Conservation (phyloP, 2,888 invertebrate genomes). For the Diarsia dahlii region DNA sequence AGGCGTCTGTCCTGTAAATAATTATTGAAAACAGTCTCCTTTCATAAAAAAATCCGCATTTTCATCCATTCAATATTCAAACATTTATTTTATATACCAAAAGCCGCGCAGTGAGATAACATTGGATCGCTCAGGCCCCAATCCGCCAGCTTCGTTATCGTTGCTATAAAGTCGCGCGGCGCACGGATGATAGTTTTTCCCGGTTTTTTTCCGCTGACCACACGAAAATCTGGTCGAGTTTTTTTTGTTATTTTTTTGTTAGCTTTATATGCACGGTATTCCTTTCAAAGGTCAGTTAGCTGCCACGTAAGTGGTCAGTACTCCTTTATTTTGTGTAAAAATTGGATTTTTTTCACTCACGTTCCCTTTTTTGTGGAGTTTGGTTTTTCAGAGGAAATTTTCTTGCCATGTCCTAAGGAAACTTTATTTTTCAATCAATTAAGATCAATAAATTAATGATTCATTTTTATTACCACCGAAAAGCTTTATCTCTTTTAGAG, state of each 20-base stretch:
- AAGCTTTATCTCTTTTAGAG: too few relatives aligned
- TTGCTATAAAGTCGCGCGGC: slow-evolving; percentile 78
- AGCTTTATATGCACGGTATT: slow-evolving; percentile 54
- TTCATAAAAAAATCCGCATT: slow-evolving; percentile 23
- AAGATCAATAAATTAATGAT: too few relatives aligned
- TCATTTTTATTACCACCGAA: too few relatives aligned
- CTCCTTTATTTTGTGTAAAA: slow-evolving; percentile 32
- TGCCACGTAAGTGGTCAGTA: slow-evolving; percentile 46
- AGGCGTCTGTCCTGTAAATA: slow-evolving; percentile 1
- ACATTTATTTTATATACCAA: slow-evolving; percentile 55
- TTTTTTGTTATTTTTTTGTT: slow-evolving; percentile 63
- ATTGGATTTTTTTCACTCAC: background rate
- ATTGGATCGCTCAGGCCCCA: slow-evolving; percentile 66
- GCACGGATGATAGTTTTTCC: slow-evolving; percentile 78
- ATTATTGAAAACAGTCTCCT: slow-evolving; percentile 22
- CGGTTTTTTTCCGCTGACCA: slow-evolving; percentile 77
- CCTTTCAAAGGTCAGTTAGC: slow-evolving; percentile 62
- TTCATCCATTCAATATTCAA: slow-evolving; percentile 42
- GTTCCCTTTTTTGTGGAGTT: background rate
- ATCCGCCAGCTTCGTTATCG: slow-evolving; percentile 79
- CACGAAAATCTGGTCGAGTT: slow-evolving; percentile 75
- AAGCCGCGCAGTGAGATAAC: slow-evolving; percentile 66
- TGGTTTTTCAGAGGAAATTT: background rate
- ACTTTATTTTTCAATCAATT: background rate
- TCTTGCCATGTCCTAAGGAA: background rate